Conservation (phyloP, 2,797 vertebrate species). For the Tympanoctomys barrerae region DNA sequence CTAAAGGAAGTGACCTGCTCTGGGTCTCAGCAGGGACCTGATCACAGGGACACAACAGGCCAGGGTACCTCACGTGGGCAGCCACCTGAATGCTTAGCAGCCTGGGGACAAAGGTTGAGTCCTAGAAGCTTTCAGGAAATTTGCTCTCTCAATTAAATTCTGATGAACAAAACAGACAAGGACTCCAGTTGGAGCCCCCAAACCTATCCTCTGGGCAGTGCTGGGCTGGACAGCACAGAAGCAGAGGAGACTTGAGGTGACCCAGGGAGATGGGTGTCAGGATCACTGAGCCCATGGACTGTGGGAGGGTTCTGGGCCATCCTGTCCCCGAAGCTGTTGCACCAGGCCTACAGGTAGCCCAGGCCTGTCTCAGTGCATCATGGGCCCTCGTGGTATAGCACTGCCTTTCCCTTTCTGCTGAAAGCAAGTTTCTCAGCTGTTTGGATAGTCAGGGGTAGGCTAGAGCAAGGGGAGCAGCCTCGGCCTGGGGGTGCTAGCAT, state of each 20-base stretch:
- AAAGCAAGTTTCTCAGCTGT: background rate
- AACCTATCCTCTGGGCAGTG: background rate
- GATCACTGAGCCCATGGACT: background rate
- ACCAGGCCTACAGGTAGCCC: background rate
- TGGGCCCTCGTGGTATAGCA: background rate
- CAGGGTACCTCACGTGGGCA: background rate
- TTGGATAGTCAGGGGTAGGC: background rate
- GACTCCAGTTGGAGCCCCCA: background rate
- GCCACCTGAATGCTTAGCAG: background rate
- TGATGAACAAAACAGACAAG: constrained; percentile 38
- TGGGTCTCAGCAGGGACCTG: background rate
- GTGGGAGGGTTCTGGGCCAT: background rate
- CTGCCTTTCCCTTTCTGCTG: background rate
- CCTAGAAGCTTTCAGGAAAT: constrained; percentile 69
- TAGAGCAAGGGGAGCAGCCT: background rate
- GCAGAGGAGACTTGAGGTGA: background rate
- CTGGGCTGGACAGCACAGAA: background rate
- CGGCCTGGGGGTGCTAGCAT: too few relatives aligned
- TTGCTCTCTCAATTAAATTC: constrained; percentile 45
- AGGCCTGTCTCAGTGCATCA: background rate
- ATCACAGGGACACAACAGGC: background rate
- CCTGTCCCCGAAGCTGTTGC: background rate
- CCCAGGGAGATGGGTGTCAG: background rate
- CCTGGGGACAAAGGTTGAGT: background rate
- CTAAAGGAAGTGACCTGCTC: background rate